Evolutionary conservation across 2,113 vertebrate species (phyloP).

Genomic region (Ageneiosus marmoratus): DNA sequence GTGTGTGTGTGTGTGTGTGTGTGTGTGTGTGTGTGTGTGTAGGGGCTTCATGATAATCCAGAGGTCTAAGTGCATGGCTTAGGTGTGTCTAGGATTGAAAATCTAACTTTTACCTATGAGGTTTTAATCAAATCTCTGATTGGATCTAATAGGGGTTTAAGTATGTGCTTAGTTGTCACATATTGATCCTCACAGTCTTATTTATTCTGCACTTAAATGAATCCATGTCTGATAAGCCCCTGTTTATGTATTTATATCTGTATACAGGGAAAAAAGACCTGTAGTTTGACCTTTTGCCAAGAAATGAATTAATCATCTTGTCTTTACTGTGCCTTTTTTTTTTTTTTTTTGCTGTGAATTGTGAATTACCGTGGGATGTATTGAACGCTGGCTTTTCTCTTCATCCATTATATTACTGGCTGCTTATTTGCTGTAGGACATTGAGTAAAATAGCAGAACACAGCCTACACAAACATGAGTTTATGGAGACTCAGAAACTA

Average conservation of each 20-base stretch:
- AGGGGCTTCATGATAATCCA: neutral
- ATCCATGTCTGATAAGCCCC: neutral
- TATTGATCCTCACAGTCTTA: neutral
- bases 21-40: constrained; percentile 3
- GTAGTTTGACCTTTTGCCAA: constrained; percentile 14
- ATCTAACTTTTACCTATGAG: neutral
- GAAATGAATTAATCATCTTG: constrained; percentile 26
- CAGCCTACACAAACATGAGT: constrained; percentile 15
- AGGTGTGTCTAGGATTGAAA: neutral
- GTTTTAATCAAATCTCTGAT: constrained; percentile 25
- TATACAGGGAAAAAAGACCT: neutral
- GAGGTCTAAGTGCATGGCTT: neutral
- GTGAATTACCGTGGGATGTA: neutral
- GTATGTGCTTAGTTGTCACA: constrained; percentile 5
- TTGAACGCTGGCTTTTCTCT: neutral
- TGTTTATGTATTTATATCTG: neutral
- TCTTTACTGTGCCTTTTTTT: neutral
- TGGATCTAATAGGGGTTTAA: neutral
- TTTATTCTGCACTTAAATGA: constrained; percentile 2
- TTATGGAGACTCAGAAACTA: constrained; percentile 17
- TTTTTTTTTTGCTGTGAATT: too few relatives aligned
- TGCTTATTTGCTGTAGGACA: constrained; percentile 29
- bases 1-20: constrained; percentile 1
- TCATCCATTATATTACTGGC: constrained; percentile 18
- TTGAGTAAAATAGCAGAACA: constrained; percentile 11